Base-by-base conservation (phyloP, 2,113 vertebrate species). In the Drymodes brunneopygia region DNA sequence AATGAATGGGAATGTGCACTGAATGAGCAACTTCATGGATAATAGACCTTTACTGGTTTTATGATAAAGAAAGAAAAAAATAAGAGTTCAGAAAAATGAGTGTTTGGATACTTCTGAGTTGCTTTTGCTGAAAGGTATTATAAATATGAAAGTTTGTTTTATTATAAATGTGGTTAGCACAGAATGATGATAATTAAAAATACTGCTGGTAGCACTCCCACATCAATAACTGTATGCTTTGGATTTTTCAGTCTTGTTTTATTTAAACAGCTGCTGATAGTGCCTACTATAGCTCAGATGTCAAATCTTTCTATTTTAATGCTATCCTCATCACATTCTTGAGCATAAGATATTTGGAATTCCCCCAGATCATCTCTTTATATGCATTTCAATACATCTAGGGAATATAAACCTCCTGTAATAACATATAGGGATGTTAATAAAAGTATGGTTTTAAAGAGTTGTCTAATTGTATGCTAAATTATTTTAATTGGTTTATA, bases 1-100 rank as follows among this genome's bases (percentile, higher is more conserved):
- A 97, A 94, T 82, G 95, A 94, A 94, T 84, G 75, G 78, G 64
- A 11, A 97, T 91, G 73, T 78, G 78, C 90, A 74, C 69, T 19
- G 88, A 89, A 80, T 5, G 18, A 84, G 73, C 75, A 89, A 18
- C 86, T 45, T 88, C 66, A 50, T 78, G 90, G 66, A 80, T 80
- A 92, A 96, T 45, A 92, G 90, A 94, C 28, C 71, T 91, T 91
- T 70, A 79, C 83, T 66, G 74, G 4, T 47, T 88, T 88, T 83
- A 77, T 90, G 56, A 70, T 17, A 86, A 51, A 72, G 86, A 74
- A 61, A 71, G 25, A 17, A 56, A 36, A 29, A 60, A 48, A 61
- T n/a, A n/a, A 25, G 7, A 65, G 29, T 21, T 20, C 50, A 44
- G 69, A 71, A 73, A 90, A 91, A 88, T 5, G 10, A 73, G 19